phyloP scores from a whole-genome alignment of 2,797 vertebrate genomes.

The Urocyon cinereoargenteus region DNA sequence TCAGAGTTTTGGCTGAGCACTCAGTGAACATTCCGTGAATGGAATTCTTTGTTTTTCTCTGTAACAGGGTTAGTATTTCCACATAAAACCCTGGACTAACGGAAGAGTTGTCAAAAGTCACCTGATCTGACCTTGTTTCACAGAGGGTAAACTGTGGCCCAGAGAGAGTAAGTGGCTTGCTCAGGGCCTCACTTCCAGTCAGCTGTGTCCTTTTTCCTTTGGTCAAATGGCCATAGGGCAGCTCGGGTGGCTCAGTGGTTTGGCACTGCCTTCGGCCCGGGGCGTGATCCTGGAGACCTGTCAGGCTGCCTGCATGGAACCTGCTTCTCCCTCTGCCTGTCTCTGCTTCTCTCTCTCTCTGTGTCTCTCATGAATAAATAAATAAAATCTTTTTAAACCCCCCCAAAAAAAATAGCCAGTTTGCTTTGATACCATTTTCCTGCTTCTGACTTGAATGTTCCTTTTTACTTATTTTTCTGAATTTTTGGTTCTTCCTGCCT shows the following conservation, averaged over 20 bases:
- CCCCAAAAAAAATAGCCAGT: too few species aligned
- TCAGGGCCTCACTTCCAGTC: not conserved
- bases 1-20: not conserved
- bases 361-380: too few species aligned
- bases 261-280: too few species aligned
- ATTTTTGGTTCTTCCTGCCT: slow-evolving; percentile 86
- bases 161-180: not conserved
- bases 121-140: not conserved
- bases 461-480: slow-evolving; percentile 79
- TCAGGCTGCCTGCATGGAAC: too few species aligned
- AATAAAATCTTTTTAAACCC: not conserved
- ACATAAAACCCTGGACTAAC: not conserved
- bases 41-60: slow-evolving; percentile 18
- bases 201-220: not conserved
- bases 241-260: too few species aligned
- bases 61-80: not conserved
- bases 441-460: slow-evolving; percentile 68
- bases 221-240: too few species aligned
- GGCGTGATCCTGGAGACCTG: too few species aligned
- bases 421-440: slow-evolving; percentile 44
- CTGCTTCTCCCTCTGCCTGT: too few species aligned
- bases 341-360: too few species aligned
- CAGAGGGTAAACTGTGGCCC: not conserved
- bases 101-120: not conserved
- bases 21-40: slow-evolving; percentile 14